Evolutionary conservation across 2,888 invertebrate genomes (phyloP), one percentile per base, ranked within the genome.

Genomic region (Ophion slaviceki): DNA sequence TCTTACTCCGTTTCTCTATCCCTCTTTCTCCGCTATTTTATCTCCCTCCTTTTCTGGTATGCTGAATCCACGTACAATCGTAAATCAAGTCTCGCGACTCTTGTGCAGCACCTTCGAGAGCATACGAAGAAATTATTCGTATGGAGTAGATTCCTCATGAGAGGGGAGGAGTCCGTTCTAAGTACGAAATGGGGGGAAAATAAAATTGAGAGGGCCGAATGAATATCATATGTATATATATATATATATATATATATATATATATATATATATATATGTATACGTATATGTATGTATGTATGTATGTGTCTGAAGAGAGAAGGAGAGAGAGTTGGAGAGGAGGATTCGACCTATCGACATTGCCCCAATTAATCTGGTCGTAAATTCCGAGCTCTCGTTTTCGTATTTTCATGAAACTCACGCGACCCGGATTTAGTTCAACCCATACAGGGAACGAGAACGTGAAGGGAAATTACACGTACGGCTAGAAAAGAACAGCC

Each of bases 111-210:
- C 84, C 57, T 79, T 74, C 68, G 64, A 57, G 57, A 59, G 47
- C 76, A 78, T 68, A 68, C 80, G 70, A 67, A 79, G 74, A 61
- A 84, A 84, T 81, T 78, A 86, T 84, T 84, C 84, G 40, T 45
- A 14, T 32, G 75, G 71, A 82, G 71, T 6, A 32, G 70, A 77
- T 80, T 28, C 32, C 74, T 71, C 59, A 45, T 66, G 66, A 78
- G 78, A 66, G 68, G 79, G 74, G 74, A 59, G 74, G 59, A 77
- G 62, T 80, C 2, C 24, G 74, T 74, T 83, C 59, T 68, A 77
- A 45, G 71, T 64, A 61, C 53, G 61, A 62, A 86, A 84, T 79
- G 47, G 66, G 17, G 68, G 59, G 59, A 71, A 76, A 75, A 81
- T 86, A 70, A 84, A 86, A 75, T 78, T 78, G 70, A 14, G 70